Evolutionary conservation across 2,797 vertebrate genomes (phyloP).

Genomic region (Merluccius polli): DNA sequence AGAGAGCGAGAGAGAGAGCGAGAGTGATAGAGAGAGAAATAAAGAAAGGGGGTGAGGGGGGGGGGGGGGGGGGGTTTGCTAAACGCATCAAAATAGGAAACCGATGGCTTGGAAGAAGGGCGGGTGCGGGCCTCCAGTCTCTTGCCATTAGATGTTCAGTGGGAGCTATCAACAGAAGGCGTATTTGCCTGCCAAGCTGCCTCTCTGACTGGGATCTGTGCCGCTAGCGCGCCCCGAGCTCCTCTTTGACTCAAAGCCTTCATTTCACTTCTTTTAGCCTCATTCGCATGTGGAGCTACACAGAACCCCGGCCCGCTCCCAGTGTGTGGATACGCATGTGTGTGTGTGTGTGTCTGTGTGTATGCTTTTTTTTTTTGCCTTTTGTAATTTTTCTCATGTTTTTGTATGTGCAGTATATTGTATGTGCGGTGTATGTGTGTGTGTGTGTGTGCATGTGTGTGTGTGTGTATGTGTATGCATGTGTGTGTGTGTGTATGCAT

Average conservation of each 20-base stretch:
- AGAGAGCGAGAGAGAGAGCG: not conserved
- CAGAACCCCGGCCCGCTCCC: conserved; percentile 73
- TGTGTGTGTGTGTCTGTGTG: conserved; percentile 41
- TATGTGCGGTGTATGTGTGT: not conserved
- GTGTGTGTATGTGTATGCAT: not conserved
- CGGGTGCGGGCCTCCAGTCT: conserved; percentile 77
- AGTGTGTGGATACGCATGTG: conserved; percentile 64
- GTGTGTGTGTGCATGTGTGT: not conserved
- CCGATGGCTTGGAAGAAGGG: conserved; percentile 68
- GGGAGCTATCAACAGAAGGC: conserved; percentile 89
- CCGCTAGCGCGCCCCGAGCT: conserved; percentile 93
- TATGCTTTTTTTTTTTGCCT: conserved; percentile 17
- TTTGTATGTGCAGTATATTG: conserved; percentile 9
- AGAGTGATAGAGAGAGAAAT: not conserved
- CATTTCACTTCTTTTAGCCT: conserved; percentile 88
- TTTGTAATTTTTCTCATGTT: not conserved
- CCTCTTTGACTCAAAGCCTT: conserved; percentile 91
- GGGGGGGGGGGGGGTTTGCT: conserved; percentile 51
- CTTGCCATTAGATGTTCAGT: conserved; percentile 84
- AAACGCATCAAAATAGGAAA: conserved; percentile 71
- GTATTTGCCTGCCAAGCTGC: conserved; percentile 84
- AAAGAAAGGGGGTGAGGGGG: not conserved
- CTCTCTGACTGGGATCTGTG: conserved; percentile 82
- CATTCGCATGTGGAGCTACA: conserved; percentile 86
- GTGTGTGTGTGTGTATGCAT: not conserved